phyloP scores from a whole-genome alignment of 2,113 vertebrate species.

The Brachyhypopomus gauderio region DNA sequence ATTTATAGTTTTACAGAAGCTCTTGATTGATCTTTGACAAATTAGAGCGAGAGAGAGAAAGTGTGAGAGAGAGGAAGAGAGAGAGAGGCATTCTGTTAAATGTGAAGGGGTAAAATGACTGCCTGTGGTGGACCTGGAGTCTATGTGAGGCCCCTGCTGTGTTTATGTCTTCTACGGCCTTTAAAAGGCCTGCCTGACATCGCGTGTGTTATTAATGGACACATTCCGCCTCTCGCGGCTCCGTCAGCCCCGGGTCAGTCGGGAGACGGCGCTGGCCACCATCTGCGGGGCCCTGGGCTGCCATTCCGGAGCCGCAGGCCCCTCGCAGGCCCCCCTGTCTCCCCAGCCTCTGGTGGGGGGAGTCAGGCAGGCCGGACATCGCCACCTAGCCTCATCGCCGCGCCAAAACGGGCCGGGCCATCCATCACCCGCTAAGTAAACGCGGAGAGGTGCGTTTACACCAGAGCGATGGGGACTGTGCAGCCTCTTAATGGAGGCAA shows the following conservation, averaged over 20 bases:
- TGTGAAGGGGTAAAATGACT: slow-evolving; percentile 31
- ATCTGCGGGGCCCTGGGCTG: background rate
- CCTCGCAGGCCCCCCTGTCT: background rate
- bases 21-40: background rate
- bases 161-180: slow-evolving; percentile 50
- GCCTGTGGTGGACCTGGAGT: slow-evolving; percentile 28
- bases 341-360: background rate
- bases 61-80: background rate
- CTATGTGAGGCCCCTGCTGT: slow-evolving; percentile 36
- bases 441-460: slow-evolving; percentile 25
- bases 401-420: background rate
- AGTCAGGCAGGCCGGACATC: slow-evolving; percentile 10
- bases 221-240: slow-evolving; percentile 15
- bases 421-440: slow-evolving; percentile 34
- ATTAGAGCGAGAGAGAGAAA: background rate
- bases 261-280: background rate
- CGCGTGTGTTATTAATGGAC: slow-evolving; percentile 45
- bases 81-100: slow-evolving; percentile 29
- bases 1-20: background rate
- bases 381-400: slow-evolving; percentile 7
- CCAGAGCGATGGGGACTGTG: background rate
- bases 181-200: slow-evolving; percentile 53
- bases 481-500: slow-evolving; percentile 14
- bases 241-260: slow-evolving; percentile 18
- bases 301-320: slow-evolving; percentile 16